Evolutionary conservation across 1,140 invertebrate species (phyloP).

Genomic region (Camponotus vicinus): DNA sequence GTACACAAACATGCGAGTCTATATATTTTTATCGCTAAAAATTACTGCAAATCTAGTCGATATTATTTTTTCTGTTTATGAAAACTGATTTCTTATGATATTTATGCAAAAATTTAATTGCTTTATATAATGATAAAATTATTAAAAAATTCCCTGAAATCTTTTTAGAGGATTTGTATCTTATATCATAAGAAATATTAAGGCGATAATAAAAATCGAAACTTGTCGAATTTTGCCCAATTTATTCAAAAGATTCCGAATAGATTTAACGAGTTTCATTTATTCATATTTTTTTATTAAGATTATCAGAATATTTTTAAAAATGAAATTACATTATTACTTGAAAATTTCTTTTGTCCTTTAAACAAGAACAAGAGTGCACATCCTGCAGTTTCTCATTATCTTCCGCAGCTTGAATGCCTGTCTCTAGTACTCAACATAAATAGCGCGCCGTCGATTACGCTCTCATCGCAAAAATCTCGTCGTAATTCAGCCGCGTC

Average conservation of each 20-base stretch:
- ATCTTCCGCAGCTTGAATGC: not conserved
- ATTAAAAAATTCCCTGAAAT: not conserved
- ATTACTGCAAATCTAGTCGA: not conserved
- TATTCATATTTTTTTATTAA: not conserved
- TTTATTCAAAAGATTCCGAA: no score
- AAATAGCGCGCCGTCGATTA: slow-evolving; percentile 33
- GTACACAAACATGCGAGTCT: not conserved
- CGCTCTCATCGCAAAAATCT: slow-evolving; percentile 21
- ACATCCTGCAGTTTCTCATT: not conserved
- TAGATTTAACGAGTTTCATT: no score
- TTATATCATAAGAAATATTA: not conserved
- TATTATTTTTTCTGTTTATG: not conserved
- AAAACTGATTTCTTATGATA: not conserved
- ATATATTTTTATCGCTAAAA: not conserved
- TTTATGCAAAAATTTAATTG: not conserved
- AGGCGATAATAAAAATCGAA: not conserved
- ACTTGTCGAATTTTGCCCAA: not conserved
- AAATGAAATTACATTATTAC: not conserved
- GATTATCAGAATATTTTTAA: not conserved
- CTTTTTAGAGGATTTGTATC: not conserved
- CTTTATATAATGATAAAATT: not conserved
- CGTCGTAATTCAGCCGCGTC: slow-evolving; percentile 21
- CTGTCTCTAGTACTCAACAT: not conserved
- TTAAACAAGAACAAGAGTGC: not conserved
- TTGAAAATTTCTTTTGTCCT: not conserved